Conservation (phyloP, 2,888 invertebrate species). For the Acanthosepion lycidas region DNA sequence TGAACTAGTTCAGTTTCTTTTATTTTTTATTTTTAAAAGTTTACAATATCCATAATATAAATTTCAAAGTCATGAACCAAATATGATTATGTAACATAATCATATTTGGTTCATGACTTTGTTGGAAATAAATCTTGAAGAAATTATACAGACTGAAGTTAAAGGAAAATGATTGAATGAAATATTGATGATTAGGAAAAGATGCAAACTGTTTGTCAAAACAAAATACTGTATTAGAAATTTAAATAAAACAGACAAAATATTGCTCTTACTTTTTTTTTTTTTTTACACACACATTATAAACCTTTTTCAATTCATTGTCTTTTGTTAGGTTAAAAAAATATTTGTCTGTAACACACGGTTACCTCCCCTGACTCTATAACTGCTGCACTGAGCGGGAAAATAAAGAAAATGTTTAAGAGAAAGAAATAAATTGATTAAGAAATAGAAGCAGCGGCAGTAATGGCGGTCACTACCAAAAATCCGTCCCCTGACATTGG, state of each 20-base stretch:
- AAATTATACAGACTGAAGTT: background rate
- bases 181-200: background rate
- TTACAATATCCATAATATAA: no score
- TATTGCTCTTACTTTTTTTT: background rate
- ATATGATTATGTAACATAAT: background rate
- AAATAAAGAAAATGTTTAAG: background rate
- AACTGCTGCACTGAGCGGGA: background rate
- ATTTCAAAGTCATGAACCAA: no score
- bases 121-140: background rate
- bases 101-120: background rate
- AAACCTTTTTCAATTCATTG: conserved; percentile 33
- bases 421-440: background rate
- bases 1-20: no score
- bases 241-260: background rate
- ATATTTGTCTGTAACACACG: background rate
- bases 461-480: background rate
- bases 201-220: background rate
- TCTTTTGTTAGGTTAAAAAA: conserved; percentile 17
- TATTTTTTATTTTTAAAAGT: no score
- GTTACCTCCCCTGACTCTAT: conserved; percentile 21
- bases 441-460: background rate
- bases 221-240: background rate
- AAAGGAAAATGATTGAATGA: background rate
- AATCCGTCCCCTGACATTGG: conserved; percentile 22
- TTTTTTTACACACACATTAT: background rate